Evolutionary conservation across 2,797 vertebrate species (phyloP).

Genomic region (Epinephelus malabaricus): DNA sequence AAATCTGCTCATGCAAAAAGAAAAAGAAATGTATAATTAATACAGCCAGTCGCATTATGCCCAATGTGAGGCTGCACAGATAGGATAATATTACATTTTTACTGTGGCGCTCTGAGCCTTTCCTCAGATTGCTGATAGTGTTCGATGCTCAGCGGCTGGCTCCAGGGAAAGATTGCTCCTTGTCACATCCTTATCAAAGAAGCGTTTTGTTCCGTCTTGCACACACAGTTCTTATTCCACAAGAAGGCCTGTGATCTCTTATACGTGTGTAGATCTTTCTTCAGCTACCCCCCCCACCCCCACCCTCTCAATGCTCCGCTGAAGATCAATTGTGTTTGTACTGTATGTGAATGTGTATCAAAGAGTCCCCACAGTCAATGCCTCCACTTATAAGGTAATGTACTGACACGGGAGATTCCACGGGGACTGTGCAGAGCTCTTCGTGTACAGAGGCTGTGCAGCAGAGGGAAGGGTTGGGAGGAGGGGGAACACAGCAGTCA

Average conservation of each 20-base stretch:
- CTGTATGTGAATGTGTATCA: slow-evolving; percentile 85
- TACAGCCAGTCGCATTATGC: slow-evolving; percentile 51
- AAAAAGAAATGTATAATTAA: slow-evolving; percentile 69
- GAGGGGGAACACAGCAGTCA: slow-evolving; percentile 69
- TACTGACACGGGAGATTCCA: slow-evolving; percentile 80
- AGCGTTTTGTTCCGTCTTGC: slow-evolving; percentile 76
- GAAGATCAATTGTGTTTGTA: slow-evolving; percentile 85
- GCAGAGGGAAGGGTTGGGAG: slow-evolving; percentile 59
- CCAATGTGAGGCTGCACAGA: slow-evolving; percentile 55
- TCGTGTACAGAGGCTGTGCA: slow-evolving; percentile 68
- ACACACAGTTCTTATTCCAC: slow-evolving; percentile 61
- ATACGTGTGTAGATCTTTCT: slow-evolving; percentile 71
- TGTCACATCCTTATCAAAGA: slow-evolving; percentile 86
- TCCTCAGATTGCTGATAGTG: slow-evolving; percentile 72
- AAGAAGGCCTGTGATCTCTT: slow-evolving; percentile 75
- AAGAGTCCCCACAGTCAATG: slow-evolving; percentile 82
- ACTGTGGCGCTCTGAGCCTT: slow-evolving; percentile 51
- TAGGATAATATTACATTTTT: slow-evolving; percentile 66
- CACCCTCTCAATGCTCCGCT: slow-evolving; percentile 51
- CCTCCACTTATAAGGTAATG: slow-evolving; percentile 84
- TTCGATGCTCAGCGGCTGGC: slow-evolving; percentile 54
- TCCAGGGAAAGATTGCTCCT: slow-evolving; percentile 74
- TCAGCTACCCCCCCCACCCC: slow-evolving; percentile 27
- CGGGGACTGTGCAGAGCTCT: slow-evolving; percentile 73
- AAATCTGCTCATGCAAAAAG: slow-evolving; percentile 59